Conservation (phyloP, 2,888 invertebrate genomes). For the Notodonta ziczac region DNA sequence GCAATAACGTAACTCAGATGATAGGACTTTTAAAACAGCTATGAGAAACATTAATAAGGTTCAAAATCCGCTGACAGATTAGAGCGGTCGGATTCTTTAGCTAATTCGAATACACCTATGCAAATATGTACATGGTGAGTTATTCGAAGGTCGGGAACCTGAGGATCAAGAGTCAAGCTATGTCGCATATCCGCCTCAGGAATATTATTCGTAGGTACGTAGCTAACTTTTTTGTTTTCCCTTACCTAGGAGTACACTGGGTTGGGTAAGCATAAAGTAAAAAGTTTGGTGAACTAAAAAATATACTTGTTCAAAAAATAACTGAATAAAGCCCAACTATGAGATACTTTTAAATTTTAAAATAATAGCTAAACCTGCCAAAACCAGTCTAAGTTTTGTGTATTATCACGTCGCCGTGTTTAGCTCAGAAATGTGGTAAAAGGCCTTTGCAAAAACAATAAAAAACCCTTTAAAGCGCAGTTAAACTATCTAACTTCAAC, state of each 20-base stretch:
- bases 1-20: too few species aligned
- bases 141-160: constrained; percentile 44
- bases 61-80: constrained; percentile 21
- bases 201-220: constrained; percentile 10
- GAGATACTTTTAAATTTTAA: too few species aligned
- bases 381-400: too few species aligned
- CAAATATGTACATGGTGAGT: constrained; percentile 55
- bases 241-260: not conserved
- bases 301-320: too few species aligned
- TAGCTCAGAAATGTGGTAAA: constrained; percentile 8
- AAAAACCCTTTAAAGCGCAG: constrained; percentile 24
- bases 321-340: too few species aligned
- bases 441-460: too few species aligned
- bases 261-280: too few species aligned
- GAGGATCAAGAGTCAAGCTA: constrained; percentile 23
- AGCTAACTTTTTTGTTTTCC: too few species aligned
- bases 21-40: too few species aligned
- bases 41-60: constrained; percentile 11
- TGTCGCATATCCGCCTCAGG: constrained; percentile 32
- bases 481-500: not conserved
- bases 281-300: too few species aligned
- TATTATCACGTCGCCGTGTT: too few species aligned
- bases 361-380: too few species aligned
- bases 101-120: constrained; percentile 59
- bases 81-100: constrained; percentile 2